A percentile compares a stretch with the other conserved stretches of the same genome.
These are phyloP conservation scores for Cheilosia scutellata DNA, from an alignment of 2,888 invertebrate genomes.

Conservation along the genomic window DNA sequence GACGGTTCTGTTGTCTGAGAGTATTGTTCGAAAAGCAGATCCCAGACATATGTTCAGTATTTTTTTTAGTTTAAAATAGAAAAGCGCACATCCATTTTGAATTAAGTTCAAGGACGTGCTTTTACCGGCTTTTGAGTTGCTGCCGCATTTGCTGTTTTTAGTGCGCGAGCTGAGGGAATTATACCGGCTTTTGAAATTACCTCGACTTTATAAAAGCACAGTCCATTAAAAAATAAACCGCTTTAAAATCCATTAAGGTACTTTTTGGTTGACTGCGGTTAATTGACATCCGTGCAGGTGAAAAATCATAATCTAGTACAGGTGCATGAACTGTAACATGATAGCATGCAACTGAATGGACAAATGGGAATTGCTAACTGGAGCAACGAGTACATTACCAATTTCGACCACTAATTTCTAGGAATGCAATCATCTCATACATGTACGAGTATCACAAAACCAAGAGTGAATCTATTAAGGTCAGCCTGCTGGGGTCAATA, in stretches of 20 bases:
- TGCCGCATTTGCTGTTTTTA: background rate
- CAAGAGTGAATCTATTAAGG: no score
- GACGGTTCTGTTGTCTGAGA: background rate
- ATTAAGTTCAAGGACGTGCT: background rate
- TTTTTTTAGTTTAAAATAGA: no score
- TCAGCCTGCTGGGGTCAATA: no score
- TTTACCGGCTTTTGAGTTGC: background rate
- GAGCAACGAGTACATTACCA: background rate
- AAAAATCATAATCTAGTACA: background rate
- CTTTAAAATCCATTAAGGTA: background rate
- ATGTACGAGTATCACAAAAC: no score
- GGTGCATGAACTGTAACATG: conserved; percentile 2
- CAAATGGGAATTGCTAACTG: background rate
- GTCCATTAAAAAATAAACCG: background rate
- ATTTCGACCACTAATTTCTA: background rate
- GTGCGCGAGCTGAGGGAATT: background rate
- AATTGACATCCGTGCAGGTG: background rate
- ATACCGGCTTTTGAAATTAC: background rate
- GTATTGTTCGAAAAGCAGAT: background rate
- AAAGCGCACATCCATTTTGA: background rate
- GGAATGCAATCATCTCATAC: no score
- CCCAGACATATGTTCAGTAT: no score
- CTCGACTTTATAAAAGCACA: background rate
- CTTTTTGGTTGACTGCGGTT: background rate
- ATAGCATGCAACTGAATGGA: background rate